phyloP scores from a whole-genome alignment of 2,113 vertebrate genomes.

The Crypturellus undulatus region DNA sequence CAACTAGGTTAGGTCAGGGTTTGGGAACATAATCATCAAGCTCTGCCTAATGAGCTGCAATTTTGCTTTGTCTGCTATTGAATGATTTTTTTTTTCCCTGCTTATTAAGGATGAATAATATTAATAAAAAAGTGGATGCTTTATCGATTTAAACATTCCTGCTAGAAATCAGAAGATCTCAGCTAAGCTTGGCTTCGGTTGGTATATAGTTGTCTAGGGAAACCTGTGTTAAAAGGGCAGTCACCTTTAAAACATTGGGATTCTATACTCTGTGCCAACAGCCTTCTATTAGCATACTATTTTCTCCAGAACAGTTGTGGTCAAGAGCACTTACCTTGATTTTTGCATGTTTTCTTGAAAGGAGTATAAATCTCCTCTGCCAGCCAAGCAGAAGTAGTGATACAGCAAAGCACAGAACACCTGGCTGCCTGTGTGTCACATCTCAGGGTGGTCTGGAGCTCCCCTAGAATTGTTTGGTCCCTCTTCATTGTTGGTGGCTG shows the following conservation, averaged over 20 bases:
- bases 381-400: background rate
- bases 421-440: background rate
- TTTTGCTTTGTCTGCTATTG: background rate
- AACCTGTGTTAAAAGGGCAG: background rate
- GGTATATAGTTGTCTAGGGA: background rate
- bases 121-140: background rate
- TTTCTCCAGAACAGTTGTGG: background rate
- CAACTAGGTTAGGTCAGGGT: background rate
- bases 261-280: background rate
- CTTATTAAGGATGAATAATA: background rate
- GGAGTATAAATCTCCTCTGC: background rate
- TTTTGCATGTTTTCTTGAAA: background rate
- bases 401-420: background rate
- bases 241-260: background rate
- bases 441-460: accelerated
- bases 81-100: background rate
- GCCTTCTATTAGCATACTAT: no score
- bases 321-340: background rate
- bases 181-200: background rate
- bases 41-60: background rate
- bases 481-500: accelerated
- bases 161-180: background rate
- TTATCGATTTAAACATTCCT: accelerated
- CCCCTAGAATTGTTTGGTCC: background rate
- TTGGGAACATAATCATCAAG: accelerated